Conservation (phyloP, 1,140 invertebrate genomes). For the Hyles euphorbiae region DNA sequence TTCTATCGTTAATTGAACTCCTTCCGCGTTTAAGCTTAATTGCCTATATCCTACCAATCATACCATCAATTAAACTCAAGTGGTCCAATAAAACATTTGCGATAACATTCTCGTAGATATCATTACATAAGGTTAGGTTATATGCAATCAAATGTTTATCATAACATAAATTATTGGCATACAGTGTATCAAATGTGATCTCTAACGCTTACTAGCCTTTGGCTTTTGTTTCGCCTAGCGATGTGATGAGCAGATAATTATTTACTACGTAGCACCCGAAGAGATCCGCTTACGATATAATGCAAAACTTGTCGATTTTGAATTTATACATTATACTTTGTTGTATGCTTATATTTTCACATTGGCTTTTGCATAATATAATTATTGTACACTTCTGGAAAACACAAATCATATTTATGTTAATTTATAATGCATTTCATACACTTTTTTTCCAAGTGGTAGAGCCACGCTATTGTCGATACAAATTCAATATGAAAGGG, state of each 20-base stretch:
- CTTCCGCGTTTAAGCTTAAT: constrained; percentile 52
- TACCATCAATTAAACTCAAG: constrained; percentile 24
- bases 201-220: constrained; percentile 5
- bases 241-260: no score
- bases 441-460: no score
- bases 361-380: no score
- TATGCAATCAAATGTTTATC: constrained; percentile 1
- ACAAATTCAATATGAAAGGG: no score
- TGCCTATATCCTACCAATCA: constrained; percentile 54
- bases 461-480: no score
- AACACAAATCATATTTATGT: no score
- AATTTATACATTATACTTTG: no score
- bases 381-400: no score
- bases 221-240: not conserved
- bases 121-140: not conserved
- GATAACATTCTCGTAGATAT: not conserved
- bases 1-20: constrained; percentile 50
- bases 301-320: no score
- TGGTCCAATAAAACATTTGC: constrained; percentile 8
- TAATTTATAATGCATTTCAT: no score
- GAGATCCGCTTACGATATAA: not conserved
- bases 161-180: constrained; percentile 1
- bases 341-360: no score
- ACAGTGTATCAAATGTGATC: not conserved
- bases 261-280: constrained; percentile 1